These are phyloP conservation scores for Typhlichthys subterraneus DNA, from an alignment of 2,797 vertebrate genomes.

Conservation along the genomic window DNA sequence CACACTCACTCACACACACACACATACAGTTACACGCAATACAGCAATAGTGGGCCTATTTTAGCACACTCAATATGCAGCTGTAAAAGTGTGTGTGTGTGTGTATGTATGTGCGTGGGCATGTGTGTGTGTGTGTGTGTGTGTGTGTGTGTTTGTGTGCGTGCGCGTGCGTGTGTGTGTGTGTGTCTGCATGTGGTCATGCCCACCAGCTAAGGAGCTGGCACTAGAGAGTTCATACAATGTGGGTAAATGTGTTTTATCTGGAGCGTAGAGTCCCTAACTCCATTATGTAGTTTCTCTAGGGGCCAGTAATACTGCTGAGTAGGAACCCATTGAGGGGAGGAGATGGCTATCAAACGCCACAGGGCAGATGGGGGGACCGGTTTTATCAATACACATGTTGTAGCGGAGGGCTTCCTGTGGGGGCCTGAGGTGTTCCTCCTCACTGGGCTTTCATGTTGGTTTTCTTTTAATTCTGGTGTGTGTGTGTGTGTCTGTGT, in stretches of 20 bases:
- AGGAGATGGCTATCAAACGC: slow-evolving; percentile 72
- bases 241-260: slow-evolving; percentile 59
- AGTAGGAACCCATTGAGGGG: slow-evolving; percentile 66
- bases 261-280: slow-evolving; percentile 59
- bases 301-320: slow-evolving; percentile 57
- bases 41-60: slow-evolving; percentile 16
- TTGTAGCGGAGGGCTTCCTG: slow-evolving; percentile 68
- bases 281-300: slow-evolving; percentile 61
- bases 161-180: slow-evolving; percentile 15
- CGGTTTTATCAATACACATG: slow-evolving; percentile 53
- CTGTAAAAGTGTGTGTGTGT: slow-evolving; percentile 13
- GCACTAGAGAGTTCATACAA: slow-evolving; percentile 32
- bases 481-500: slow-evolving; percentile 30
- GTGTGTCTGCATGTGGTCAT: slow-evolving; percentile 2
- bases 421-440: slow-evolving; percentile 59
- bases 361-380: slow-evolving; percentile 54
- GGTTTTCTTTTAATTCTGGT: slow-evolving; percentile 16
- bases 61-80: slow-evolving; percentile 28
- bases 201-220: slow-evolving; percentile 50
- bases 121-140: slow-evolving; percentile 13
- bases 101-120: slow-evolving; percentile 9
- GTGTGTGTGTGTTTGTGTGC: slow-evolving; percentile 1
- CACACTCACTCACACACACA: slow-evolving; percentile 3
- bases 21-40: slow-evolving; percentile 6
- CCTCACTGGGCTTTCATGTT: slow-evolving; percentile 55